Evolutionary conservation across 2,888 invertebrate species (phyloP), one percentile per base, ranked within the genome.

Genomic region (Portevinia maculata): DNA sequence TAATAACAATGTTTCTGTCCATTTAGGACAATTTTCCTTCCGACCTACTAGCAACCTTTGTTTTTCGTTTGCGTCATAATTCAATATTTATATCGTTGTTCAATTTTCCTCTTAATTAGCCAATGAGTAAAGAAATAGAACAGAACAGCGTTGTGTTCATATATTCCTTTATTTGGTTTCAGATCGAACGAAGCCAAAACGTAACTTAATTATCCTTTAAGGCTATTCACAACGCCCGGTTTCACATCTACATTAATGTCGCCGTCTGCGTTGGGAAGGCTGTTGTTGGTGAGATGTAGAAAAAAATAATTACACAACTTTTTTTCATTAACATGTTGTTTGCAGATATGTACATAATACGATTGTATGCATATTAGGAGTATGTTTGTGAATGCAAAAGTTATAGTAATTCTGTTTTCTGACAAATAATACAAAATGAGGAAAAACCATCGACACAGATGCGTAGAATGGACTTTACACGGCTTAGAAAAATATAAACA

Each of bases 291-390:
- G 50, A 13, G 30, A 30, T 11, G 37, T 0, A 64, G 17, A 71
- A 71, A 73, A 73, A 74, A 79, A 74, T 79, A 79, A 74, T 79
- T 79, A 79, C 74, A 79, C 74, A 79, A 79, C 60, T 79, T 79
- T 79, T 79, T 55, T 67, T 69, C 79, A 74, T 79, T 79, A 79
- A 79, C 79, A 19, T 67, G 59, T 55, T 50, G 73, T 55, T 21
- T 55, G n/a, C n/a, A n/a, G n/a, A 55, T 74, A 53, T 60, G 13
- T 57, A 6, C 48, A 9, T 46, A n/a, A n/a, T n/a, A n/a, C n/a
- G n/a, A 30, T 28, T n/a, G 39, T 13, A 24, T 24, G 5, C 24
- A 24, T 24, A 24, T 24, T n/a, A 24, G 28, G 39, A 28, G 55
- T 50, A 48, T 64, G 57, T 70, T n/a, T 59, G 50, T 34, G 50